A percentile compares a stretch with the other conserved stretches of the same genome.
Evolutionary conservation across 2,888 invertebrate species (phyloP).

Genomic region (Cheiracanthium punctorium): DNA sequence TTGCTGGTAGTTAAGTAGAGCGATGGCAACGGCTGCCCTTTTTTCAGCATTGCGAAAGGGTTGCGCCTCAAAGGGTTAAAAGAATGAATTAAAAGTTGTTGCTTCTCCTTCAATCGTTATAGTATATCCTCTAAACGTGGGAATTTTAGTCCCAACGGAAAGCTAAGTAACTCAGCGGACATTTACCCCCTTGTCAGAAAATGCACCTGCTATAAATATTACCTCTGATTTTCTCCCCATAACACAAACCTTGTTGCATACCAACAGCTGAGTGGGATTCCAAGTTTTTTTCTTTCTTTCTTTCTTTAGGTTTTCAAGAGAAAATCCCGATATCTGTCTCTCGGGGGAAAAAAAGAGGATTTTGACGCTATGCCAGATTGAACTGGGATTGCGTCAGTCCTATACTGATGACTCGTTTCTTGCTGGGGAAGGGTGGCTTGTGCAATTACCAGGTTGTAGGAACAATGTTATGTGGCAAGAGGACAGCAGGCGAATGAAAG

Average conservation of each 20-base stretch:
- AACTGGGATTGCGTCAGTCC: neutral
- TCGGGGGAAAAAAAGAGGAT: neutral
- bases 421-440: neutral
- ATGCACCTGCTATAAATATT: neutral
- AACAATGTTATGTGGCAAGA: conserved; percentile 10
- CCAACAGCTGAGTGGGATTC: neutral
- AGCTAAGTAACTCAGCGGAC: neutral
- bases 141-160: no score
- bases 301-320: no score
- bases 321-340: neutral
- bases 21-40: no score
- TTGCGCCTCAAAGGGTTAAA: no score
- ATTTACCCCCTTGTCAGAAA: neutral
- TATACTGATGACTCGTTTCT: no score
- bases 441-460: conserved; percentile 4
- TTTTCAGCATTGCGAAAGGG: no score
- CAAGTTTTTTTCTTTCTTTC: neutral
- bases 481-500: neutral
- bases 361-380: neutral
- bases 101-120: no score
- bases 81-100: no score
- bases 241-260: neutral
- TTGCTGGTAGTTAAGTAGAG: no score
- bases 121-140: no score
- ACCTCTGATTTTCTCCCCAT: neutral